A percentile compares a stretch with the other conserved stretches of the same genome.
Conservation (phyloP, 2,113 vertebrate genomes). For the Silurus glanis region DNA sequence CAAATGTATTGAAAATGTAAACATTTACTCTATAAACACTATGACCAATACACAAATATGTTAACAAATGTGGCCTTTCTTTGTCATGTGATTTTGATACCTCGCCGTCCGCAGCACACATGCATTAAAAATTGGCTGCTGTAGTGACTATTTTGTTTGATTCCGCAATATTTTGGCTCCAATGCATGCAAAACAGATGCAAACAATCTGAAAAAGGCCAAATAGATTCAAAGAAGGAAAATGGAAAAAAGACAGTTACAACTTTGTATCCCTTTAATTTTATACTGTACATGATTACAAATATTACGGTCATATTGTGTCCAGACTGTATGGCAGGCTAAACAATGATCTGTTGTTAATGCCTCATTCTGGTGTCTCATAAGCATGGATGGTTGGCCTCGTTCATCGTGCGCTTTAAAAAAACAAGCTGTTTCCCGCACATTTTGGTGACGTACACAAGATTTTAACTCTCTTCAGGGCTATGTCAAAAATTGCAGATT, state of each 20-base stretch:
- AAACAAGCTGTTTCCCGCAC: background rate
- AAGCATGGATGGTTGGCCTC: constrained; percentile 1
- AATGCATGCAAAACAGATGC: background rate
- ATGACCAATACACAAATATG: background rate
- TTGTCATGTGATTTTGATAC: background rate
- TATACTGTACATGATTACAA: background rate
- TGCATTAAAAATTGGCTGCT: background rate
- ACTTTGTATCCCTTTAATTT: background rate
- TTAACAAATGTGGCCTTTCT: background rate
- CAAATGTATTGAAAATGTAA: background rate
- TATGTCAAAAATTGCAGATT: background rate
- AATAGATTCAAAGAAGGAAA: background rate
- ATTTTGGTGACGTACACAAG: background rate
- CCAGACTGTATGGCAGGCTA: background rate
- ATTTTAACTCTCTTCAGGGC: background rate
- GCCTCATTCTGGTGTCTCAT: constrained; percentile 4
- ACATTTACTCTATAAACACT: background rate
- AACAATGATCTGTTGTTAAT: background rate
- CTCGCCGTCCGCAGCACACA: no score
- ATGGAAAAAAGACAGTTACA: background rate
- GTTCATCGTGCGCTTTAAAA: background rate
- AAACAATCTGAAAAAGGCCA: background rate
- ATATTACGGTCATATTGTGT: background rate
- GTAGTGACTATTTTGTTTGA: background rate
- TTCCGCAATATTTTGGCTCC: background rate